Conservation (phyloP, 23 tunicate genomes). For the Phallusia fumigata region DNA sequence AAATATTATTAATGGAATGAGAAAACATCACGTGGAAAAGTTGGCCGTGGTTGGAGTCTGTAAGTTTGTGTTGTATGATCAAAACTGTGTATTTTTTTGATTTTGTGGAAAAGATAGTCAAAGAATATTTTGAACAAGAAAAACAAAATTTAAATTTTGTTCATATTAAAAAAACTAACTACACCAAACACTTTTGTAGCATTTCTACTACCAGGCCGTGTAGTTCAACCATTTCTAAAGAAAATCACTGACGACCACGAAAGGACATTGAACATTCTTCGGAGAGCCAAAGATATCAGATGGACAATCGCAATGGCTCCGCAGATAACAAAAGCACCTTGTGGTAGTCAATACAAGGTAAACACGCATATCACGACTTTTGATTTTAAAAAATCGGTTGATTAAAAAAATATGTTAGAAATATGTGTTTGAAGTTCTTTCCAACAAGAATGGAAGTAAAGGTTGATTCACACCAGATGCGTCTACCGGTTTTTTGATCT, state of each 20-base stretch:
- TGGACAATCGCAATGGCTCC: constrained; percentile 78
- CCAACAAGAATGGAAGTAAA: too few species aligned
- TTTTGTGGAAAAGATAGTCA: too few species aligned
- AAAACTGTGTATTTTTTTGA: too few species aligned
- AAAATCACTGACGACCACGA: constrained; percentile 59
- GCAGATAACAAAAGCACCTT: constrained; percentile 26
- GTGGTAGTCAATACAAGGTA: constrained; percentile 21
- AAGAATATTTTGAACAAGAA: too few species aligned
- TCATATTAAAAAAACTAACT: too few species aligned
- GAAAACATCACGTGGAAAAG: constrained; percentile 51
- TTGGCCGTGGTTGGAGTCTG: constrained; percentile 69
- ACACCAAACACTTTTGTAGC: constrained; percentile 53
- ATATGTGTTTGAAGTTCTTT: too few species aligned
- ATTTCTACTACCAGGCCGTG: constrained; percentile 47
- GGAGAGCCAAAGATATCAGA: constrained; percentile 33
- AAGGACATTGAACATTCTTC: constrained; percentile 42
- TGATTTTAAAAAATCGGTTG: too few species aligned
- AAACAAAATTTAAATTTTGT: too few species aligned
- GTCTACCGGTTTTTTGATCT: too few species aligned
- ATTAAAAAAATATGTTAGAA: too few species aligned
- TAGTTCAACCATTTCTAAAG: constrained; percentile 22
- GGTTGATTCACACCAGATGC: too few species aligned
- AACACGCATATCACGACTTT: too few species aligned
- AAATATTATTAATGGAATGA: constrained; percentile 76
- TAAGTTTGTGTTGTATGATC: constrained; percentile 13